phyloP scores from a whole-genome alignment of 2,797 vertebrate genomes.

The Chelidonichthys spinosus region DNA sequence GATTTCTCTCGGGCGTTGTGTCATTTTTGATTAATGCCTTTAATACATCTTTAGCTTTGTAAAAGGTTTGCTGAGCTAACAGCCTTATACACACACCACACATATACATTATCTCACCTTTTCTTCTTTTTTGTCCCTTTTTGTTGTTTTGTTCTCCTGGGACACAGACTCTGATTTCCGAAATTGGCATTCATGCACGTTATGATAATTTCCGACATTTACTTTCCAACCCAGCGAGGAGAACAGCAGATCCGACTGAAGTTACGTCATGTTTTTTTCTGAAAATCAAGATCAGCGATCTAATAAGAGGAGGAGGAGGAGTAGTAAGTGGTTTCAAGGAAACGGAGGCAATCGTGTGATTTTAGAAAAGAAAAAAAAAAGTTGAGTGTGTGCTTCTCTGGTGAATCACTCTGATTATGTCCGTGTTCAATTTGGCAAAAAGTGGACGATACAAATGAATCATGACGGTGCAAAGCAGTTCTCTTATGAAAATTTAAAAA shows the following conservation, averaged over 20 bases:
- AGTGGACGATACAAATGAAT: background rate
- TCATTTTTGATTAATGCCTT: background rate
- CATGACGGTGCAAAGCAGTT: background rate
- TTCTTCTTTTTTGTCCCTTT: background rate
- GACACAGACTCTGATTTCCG: background rate
- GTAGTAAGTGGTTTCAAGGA: background rate
- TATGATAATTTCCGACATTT: conserved; percentile 15
- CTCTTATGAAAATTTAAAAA: background rate
- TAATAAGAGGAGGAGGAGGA: background rate
- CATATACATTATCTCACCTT: background rate
- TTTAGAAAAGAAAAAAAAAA: background rate
- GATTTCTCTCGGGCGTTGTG: background rate
- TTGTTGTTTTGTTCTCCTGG: background rate
- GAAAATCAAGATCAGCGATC: background rate
- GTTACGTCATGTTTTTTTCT: background rate
- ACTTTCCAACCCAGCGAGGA: background rate
- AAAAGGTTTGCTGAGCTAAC: background rate
- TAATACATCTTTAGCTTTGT: background rate
- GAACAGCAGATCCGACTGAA: conserved; percentile 4
- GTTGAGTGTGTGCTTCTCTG: background rate
- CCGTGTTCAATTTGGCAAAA: background rate
- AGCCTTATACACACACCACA: background rate
- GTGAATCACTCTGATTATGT: conserved; percentile 4
- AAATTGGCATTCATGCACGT: background rate
- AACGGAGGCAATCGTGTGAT: background rate